phyloP scores from a whole-genome alignment of 1,140 invertebrate genomes.

The Aphidius gifuensis region DNA sequence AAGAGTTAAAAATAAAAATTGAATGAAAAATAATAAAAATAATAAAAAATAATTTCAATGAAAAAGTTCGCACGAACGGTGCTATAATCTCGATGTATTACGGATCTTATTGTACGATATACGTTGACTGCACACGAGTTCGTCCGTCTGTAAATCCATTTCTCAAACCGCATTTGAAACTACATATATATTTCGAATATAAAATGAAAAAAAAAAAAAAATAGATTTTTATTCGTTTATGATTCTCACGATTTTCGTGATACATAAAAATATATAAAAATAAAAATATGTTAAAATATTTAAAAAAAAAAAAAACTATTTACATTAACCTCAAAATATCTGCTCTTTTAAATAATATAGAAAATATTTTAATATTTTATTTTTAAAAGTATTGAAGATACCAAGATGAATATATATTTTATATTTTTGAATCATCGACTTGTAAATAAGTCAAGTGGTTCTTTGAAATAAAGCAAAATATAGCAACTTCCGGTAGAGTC shows the following conservation, averaged over 20 bases:
- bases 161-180: not conserved
- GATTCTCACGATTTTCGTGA: no score
- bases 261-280: no score
- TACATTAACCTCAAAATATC: no score
- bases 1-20: slow-evolving; percentile 3
- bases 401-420: slow-evolving; percentile 15
- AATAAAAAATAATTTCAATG: slow-evolving; percentile 28
- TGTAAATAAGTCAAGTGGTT: slow-evolving; percentile 20
- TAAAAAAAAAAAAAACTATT: no score
- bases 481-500: no score
- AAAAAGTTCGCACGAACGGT: slow-evolving; percentile 28
- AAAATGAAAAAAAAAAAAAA: no score
- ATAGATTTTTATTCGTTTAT: no score
- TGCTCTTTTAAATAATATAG: no score
- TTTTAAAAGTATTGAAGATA: not conserved
- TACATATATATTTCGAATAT: no score
- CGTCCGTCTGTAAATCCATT: slow-evolving; percentile 15
- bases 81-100: slow-evolving; percentile 30
- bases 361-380: not conserved
- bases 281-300: no score
- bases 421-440: slow-evolving; percentile 20
- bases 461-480: no score
- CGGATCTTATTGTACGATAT: slow-evolving; percentile 29
- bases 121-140: slow-evolving; percentile 9
- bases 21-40: not conserved